Evolutionary conservation across 2,113 vertebrate species (phyloP).

Genomic region (Periophthalmodon schlosseri): DNA sequence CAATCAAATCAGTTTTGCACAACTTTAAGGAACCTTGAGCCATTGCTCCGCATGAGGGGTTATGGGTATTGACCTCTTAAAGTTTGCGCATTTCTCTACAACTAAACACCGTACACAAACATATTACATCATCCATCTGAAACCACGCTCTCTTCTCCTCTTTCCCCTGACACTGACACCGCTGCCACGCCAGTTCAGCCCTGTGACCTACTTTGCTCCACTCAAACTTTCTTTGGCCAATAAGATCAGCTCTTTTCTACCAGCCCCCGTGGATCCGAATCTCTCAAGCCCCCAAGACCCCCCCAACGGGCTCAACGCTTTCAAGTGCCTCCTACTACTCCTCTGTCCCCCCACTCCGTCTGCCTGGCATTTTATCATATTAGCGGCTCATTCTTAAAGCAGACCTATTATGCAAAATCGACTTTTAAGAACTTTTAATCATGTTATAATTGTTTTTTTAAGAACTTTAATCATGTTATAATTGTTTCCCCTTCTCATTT

Average conservation of each 20-base stretch:
- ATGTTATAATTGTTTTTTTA: no score
- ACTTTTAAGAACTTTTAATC: no score
- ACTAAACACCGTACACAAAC: background rate
- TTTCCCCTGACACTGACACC: background rate
- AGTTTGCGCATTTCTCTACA: background rate
- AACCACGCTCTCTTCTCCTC: background rate
- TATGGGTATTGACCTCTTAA: no score
- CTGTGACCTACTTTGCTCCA: constrained; percentile 26
- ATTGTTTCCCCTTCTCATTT: no score
- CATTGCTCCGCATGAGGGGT: no score
- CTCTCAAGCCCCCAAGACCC: background rate
- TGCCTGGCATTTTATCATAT: background rate
- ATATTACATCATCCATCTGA: background rate
- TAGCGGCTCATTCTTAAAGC: constrained; percentile 11
- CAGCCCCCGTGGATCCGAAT: background rate
- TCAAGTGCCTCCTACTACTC: constrained; percentile 16
- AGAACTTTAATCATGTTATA: no score
- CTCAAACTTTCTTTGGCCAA: constrained; percentile 31
- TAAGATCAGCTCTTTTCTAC: constrained; percentile 1
- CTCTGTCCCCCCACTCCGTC: background rate
- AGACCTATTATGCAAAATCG: no score
- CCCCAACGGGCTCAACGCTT: constrained; percentile 31
- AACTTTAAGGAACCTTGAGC: no score
- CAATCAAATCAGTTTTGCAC: no score
- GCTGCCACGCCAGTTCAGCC: constrained; percentile 12